These are phyloP conservation scores for Chrysochloris asiatica DNA, from an alignment of 2,113 vertebrate species.

Conservation along the genomic window DNA sequence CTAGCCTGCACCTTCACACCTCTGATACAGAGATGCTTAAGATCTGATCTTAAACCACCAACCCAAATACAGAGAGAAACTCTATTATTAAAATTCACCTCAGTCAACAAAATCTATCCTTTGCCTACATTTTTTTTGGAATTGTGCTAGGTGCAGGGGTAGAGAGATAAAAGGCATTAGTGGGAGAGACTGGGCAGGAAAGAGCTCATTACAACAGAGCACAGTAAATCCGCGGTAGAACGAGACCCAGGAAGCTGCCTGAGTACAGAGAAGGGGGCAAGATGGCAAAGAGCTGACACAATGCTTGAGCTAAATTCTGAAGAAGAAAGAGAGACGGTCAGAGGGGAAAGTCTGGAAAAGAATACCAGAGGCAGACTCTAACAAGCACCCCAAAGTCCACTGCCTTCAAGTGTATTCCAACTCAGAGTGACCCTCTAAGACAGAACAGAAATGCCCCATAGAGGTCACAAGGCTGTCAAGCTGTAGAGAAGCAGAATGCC, in stretches of 20 bases:
- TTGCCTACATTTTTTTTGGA: conserved; percentile 19
- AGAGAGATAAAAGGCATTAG: conserved; percentile 2
- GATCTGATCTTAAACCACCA: conserved; percentile 23
- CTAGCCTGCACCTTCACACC: neutral
- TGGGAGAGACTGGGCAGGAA: conserved; percentile 3
- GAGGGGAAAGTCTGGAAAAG: neutral
- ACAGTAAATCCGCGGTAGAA: neutral
- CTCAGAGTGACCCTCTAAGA: too few relatives aligned
- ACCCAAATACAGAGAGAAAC: neutral
- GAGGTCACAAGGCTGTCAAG: too few relatives aligned
- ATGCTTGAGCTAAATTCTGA: neutral
- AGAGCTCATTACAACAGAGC: neutral
- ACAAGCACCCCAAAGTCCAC: neutral
- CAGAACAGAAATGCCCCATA: too few relatives aligned
- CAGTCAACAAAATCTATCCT: neutral
- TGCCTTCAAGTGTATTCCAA: neutral
- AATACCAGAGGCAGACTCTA: neutral
- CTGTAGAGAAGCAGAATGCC: too few relatives aligned
- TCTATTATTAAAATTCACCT: conserved; percentile 35
- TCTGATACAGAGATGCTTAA: neutral
- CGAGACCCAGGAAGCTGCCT: neutral
- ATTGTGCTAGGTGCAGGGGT: neutral
- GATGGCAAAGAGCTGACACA: too few relatives aligned
- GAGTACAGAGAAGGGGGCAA: conserved; percentile 15
- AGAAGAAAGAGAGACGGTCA: neutral